Evolutionary conservation across 2,888 invertebrate genomes (phyloP).

Genomic region (Unio delphinus): DNA sequence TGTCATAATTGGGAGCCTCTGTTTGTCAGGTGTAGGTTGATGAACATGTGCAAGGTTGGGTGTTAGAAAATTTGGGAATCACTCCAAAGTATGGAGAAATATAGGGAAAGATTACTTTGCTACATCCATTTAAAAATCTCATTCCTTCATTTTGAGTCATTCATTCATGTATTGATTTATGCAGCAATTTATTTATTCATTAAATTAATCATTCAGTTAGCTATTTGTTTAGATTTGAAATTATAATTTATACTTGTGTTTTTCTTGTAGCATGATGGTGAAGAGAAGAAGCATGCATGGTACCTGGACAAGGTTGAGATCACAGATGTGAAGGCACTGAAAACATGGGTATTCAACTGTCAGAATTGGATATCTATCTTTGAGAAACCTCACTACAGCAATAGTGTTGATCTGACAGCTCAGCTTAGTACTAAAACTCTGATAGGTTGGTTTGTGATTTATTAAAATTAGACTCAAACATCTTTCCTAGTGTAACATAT

Average conservation of each 20-base stretch:
- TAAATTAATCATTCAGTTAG: too few species aligned
- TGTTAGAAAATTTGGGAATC: too few species aligned
- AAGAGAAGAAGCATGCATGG: conserved; percentile 57
- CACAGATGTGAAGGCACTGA: conserved; percentile 52
- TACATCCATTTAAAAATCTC: neutral
- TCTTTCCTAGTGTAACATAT: too few species aligned
- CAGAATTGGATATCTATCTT: conserved; percentile 61
- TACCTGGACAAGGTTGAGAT: conserved; percentile 58
- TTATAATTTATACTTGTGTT: too few species aligned
- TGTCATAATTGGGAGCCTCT: too few species aligned
- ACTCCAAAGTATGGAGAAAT: too few species aligned
- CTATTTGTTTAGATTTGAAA: too few species aligned
- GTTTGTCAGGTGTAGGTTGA: too few species aligned
- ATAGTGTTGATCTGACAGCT: conserved; percentile 46
- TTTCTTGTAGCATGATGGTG: conserved; percentile 56
- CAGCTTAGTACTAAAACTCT: conserved; percentile 41
- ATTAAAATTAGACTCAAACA: too few species aligned
- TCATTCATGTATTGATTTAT: conserved; percentile 8
- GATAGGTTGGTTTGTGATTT: conserved; percentile 27
- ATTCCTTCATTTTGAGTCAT: neutral
- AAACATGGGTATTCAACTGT: conserved; percentile 60
- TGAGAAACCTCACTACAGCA: conserved; percentile 42
- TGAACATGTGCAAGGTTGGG: too few species aligned
- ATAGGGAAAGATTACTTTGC: too few species aligned
- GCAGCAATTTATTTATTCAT: neutral